Evolutionary conservation across 2,113 vertebrate species (phyloP), one percentile per base, ranked within the genome.

Genomic region (Siphamia tubifer): DNA sequence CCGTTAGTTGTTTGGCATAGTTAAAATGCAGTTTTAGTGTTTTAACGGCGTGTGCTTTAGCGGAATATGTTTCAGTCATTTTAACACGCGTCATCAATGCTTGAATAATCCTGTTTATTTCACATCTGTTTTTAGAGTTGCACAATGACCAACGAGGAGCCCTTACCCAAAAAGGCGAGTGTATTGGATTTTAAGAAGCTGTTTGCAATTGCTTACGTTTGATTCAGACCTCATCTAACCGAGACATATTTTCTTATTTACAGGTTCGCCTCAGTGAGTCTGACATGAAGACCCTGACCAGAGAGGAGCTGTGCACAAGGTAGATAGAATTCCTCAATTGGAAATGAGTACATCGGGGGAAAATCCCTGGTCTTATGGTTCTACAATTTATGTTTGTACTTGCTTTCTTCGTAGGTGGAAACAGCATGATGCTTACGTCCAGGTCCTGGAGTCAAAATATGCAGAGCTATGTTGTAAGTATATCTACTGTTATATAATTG

Each of bases 71-170:
- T 71, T 74, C 71, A 27, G 65, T 27, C 17, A 20, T 44, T 55
- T 38, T 5, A 51, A 19, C 31, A n/a, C 48, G 53, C 40, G 39
- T 67, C 27, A 63, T 4, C 5, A 1, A 27, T 48, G 17, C 32
- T 15, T 49, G 27, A 6, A 58, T 72, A 61, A 40, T 49, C 7
- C 21, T 60, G 6, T 4, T 36, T 52, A 34, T 68, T 6, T 49
- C 2, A 17, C 81, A 2, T 71, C 81, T 16, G 4, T 19, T 84
- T 77, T 45, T 72, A 97, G 94, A 90, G 70, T 88, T 48, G 92
- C 94, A 97, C 91, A 75, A 99, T 99, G 97, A 98, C 97, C 82
- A 99, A 98, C 93, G 98, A 99, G 91, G 98, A 99, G 91, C 98
- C 98, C 90, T 95, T 99, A 34, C 97, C 96, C 48, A 99, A 99